Evolutionary conservation across 1,140 invertebrate species (phyloP), one percentile per base, ranked within the genome.

Genomic region (Ips typographus): DNA sequence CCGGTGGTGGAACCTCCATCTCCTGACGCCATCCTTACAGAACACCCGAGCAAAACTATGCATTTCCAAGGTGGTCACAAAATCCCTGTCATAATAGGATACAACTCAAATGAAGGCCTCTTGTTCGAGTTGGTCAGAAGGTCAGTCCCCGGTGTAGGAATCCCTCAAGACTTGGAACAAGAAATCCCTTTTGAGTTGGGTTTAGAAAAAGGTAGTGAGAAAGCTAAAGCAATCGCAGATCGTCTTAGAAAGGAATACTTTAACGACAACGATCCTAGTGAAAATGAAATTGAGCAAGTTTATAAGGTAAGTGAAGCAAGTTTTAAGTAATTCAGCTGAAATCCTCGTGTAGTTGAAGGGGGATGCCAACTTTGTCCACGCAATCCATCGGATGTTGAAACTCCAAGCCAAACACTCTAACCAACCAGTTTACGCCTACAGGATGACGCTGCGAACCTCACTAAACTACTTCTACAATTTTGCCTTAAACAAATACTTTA

Each of bases 11-110:
- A 86, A 81, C 77, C 81, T 49, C 75, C 80, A 8, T 60, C 67
- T 2, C 77, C 83, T 52, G 78, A 82, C 44, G 81, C 84, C 2
- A 79, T 87, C 36, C 71, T 86, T 3, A 82, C 82, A 1, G 75
- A 82, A 73, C 65, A 80, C 8, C 84, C 84, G 1, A 79, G 84
- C 65, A 77, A 84, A 8, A 73, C 84, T 1, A 68, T 85, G 1
- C 70, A 70, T 22, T 64, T 74, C 22, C 72, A 74, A 39, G 72
- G 78, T 61, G 72, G 81, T 70, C 78, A 82, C 80, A 65, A 77
- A 78, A 78, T 85, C 7, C 83, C 84, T 1, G 71, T 85, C 1
- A 85, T 86, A 77, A 83, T 86, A 3, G 84, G 84, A 22, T 85
- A 82, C 71, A 85, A 72, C 38, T 74, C 74, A 7, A 63, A 63